These are phyloP conservation scores for Hyalella azteca DNA, from an alignment of 2,888 invertebrate species.

Conservation along the genomic window DNA sequence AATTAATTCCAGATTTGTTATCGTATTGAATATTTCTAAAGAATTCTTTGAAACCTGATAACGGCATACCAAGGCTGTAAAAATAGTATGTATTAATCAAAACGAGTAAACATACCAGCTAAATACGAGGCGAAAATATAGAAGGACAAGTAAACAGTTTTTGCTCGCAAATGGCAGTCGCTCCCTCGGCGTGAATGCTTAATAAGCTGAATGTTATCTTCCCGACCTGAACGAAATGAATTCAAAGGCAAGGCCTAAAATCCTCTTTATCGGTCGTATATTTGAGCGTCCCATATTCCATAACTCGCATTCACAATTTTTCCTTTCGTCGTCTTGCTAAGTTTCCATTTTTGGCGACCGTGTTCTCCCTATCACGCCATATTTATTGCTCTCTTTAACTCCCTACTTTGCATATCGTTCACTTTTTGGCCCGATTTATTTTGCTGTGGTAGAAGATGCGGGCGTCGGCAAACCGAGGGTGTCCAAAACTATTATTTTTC, in stretches of 20 bases:
- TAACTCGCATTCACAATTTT: not conserved
- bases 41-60: no score
- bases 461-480: not conserved
- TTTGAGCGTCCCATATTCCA: conserved; percentile 28
- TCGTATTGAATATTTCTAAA: no score
- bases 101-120: no score
- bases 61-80: no score
- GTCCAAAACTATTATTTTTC: not conserved
- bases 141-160: not conserved
- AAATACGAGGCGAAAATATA: no score
- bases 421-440: not conserved
- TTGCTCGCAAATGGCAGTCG: not conserved
- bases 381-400: conserved; percentile 33
- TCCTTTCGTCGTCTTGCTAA: conserved; percentile 28
- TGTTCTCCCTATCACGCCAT: conserved; percentile 27
- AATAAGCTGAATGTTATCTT: not conserved
- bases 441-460: not conserved
- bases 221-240: conserved; percentile 26
- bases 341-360: conserved; percentile 24
- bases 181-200: conserved; percentile 1
- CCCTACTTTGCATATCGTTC: conserved; percentile 24
- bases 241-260: conserved; percentile 32
- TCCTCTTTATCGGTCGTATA: conserved; percentile 34
- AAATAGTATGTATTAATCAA: no score
- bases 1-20: no score